A percentile compares a stretch with the other conserved stretches of the same genome.
Conservation (phyloP, 2,888 invertebrate genomes). For the Drosophila helvetica region DNA sequence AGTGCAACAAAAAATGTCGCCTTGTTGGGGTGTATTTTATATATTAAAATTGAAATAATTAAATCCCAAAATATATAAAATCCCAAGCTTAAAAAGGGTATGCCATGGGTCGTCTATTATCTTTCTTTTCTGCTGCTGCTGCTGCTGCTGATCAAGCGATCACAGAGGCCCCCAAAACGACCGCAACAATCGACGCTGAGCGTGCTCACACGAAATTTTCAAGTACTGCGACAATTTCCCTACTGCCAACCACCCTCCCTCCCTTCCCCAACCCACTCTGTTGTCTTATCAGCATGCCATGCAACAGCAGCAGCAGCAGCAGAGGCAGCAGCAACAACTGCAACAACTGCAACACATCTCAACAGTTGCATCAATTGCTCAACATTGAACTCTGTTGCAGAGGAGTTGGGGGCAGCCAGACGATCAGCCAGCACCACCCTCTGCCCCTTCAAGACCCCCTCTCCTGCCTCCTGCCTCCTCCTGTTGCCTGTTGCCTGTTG, state of each 20-base stretch:
- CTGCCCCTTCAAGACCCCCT: background rate
- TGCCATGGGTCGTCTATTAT: background rate
- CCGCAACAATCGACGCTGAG: slow-evolving; percentile 72
- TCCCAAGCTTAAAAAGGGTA: background rate
- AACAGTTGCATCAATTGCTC: slow-evolving; percentile 81
- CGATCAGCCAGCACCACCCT: slow-evolving; percentile 18
- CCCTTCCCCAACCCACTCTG: background rate
- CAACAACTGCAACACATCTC: slow-evolving; percentile 70
- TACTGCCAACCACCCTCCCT: background rate
- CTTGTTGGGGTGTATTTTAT: no score
- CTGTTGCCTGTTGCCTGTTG: background rate
- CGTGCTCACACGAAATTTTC: slow-evolving; percentile 80
- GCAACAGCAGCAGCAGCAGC: slow-evolving; percentile 48
- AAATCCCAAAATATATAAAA: background rate
- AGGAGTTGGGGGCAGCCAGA: slow-evolving; percentile 33
- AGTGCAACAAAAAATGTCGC: no score
- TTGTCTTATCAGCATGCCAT: slow-evolving; percentile 72
- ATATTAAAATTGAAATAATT: no score
- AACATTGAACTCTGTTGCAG: slow-evolving; percentile 74
- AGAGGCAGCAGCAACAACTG: slow-evolving; percentile 29
- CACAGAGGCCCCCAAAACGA: slow-evolving; percentile 41
- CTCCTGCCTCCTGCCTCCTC: background rate
- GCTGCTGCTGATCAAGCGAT: slow-evolving; percentile 70
- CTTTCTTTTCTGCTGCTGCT: slow-evolving; percentile 31
- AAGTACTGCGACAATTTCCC: slow-evolving; percentile 77